A percentile compares a stretch with the other conserved stretches of the same genome.
These are phyloP conservation scores for Cheilosia soror DNA, from an alignment of 2,888 invertebrate species.

Conservation along the genomic window DNA sequence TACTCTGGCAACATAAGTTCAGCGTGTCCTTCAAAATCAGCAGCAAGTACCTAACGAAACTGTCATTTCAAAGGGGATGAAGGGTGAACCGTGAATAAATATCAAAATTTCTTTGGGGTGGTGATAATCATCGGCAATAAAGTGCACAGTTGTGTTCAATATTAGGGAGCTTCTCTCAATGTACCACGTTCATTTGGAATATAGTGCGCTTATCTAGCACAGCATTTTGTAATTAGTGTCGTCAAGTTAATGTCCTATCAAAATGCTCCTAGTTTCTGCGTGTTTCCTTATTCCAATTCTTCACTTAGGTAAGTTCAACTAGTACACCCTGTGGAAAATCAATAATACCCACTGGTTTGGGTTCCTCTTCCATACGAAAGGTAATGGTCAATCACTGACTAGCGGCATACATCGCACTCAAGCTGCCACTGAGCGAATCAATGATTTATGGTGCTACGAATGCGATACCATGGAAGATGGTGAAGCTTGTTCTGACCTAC, in stretches of 20 bases:
- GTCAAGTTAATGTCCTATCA: conserved; percentile 59
- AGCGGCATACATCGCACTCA: conserved; percentile 91
- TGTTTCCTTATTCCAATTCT: conserved; percentile 57
- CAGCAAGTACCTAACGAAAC: background rate
- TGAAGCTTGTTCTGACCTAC: conserved; percentile 88
- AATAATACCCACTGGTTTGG: conserved; percentile 32
- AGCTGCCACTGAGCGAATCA: conserved; percentile 89
- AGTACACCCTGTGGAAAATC: conserved; percentile 51
- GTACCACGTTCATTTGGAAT: background rate
- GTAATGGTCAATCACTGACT: conserved; percentile 81
- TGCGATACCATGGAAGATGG: conserved; percentile 92
- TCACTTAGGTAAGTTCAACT: conserved; percentile 61
- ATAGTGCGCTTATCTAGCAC: background rate
- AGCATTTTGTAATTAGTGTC: conserved; percentile 1
- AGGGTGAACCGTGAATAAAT: background rate
- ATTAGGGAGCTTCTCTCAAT: background rate
- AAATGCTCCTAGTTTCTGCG: conserved; percentile 61
- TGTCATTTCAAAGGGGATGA: background rate
- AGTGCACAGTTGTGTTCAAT: background rate
- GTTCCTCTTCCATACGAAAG: conserved; percentile 10
- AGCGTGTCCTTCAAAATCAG: conserved; percentile 2
- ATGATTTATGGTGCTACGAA: conserved; percentile 92
- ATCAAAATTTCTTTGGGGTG: background rate
- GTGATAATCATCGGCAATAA: background rate
- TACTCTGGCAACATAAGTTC: background rate